Percentiles rank a stretch among this genome's conserved stretches.
These are phyloP conservation scores for Agelastica alni DNA, from an alignment of 2,888 invertebrate species.

Conservation along the genomic window DNA sequence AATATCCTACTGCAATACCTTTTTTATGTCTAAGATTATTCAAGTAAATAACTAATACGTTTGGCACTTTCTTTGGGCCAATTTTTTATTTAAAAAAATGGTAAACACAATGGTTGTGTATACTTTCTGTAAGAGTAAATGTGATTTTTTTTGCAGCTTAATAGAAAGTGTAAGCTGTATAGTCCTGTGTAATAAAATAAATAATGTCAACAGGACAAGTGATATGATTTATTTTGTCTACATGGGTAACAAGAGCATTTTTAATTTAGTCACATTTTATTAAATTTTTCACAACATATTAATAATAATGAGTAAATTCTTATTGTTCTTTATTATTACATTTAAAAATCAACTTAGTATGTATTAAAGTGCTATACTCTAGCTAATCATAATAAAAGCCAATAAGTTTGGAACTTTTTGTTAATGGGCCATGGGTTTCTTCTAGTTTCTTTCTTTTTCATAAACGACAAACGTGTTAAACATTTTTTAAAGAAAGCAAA, in stretches of 20 bases:
- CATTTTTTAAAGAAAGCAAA: too few species aligned
- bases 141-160: too few species aligned
- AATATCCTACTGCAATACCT: too few species aligned
- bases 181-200: conserved; percentile 15
- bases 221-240: conserved; percentile 63
- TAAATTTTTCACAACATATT: conserved; percentile 51
- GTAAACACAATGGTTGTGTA: too few species aligned
- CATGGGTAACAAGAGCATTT: conserved; percentile 54
- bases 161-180: too few species aligned
- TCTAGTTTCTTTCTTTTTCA: conserved; percentile 14
- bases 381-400: conserved; percentile 43
- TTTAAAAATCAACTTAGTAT: conserved; percentile 50
- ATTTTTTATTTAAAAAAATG: too few species aligned
- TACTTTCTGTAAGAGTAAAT: too few species aligned
- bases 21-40: too few species aligned
- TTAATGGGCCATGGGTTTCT: too few species aligned
- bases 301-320: conserved; percentile 46
- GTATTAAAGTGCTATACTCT: conserved; percentile 43
- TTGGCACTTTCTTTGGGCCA: too few species aligned
- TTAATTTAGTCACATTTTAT: conserved; percentile 52
- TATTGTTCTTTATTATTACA: conserved; percentile 53
- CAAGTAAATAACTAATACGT: too few species aligned
- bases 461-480: too few species aligned
- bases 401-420: conserved; percentile 27
- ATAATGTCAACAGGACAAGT: conserved; percentile 60